Evolutionary conservation across 2,888 invertebrate species (phyloP), one percentile per base, ranked within the genome.

Genomic region (Tricholauxania praeusta): DNA sequence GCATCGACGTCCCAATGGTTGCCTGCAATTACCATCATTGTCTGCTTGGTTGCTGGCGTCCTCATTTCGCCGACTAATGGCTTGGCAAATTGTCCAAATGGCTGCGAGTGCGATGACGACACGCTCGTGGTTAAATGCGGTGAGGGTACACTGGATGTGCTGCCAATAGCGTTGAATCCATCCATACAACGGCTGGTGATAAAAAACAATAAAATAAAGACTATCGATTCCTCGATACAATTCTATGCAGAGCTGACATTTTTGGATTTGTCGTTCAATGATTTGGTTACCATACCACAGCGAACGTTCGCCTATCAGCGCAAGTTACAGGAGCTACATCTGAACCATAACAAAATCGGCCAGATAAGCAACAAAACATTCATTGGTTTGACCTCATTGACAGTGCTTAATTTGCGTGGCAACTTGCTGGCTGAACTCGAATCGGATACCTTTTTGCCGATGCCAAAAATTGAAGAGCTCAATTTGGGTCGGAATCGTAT

Each of bases 121-220:
- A 95, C 93, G 12, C 91, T 95, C 78, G 93, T 94, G 73, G 96
- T 96, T 65, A 92, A 92, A 79, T 97, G 96, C 88, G 92, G 94
- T 80, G 93, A 92, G 84, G 95, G 95, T 83, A 93, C 93, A 79
- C 90, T 97, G 75, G 96, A 96, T 88, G 95, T 96, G 71, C 91
- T 97, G 75, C 96, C 96, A 75, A 96, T 96, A 82, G 94, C 96
- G 3, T 89, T 97, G 77, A 97, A 97, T 88, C 97, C 97, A 55
- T 94, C 94, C 81, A 95, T 96, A 77, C 94, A 94, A 84, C 90
- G 95, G 71, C 91, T 96, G 81, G 93, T 95, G 79, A 91, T 96
- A 76, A 92, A 93, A 81, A 94, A 93, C 86, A 96, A 96, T 87
- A 93, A 93, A 82, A 95, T 96, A 82, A 95, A 94, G 86, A 94